A percentile compares a stretch with the other conserved stretches of the same genome.
These are phyloP conservation scores for Psittacula derbiana DNA, from an alignment of 2,797 vertebrate species.

Conservation along the genomic window DNA sequence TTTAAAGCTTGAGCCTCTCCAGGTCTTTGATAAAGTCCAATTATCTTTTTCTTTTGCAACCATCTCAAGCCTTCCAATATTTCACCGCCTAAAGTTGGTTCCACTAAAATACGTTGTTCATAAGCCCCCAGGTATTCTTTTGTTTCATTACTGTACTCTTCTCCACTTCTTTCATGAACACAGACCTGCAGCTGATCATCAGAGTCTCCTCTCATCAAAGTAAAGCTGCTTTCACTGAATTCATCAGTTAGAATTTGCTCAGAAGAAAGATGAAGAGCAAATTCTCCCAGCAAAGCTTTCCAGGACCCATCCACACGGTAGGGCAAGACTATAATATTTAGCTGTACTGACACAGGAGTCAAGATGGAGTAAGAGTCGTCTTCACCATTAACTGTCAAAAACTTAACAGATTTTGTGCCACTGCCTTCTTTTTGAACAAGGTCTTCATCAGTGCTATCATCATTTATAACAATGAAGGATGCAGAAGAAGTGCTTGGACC, in stretches of 20 bases:
- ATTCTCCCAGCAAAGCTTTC: slow-evolving; percentile 88
- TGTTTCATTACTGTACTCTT: slow-evolving; percentile 58
- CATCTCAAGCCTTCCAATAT: slow-evolving; percentile 89
- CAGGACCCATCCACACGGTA: slow-evolving; percentile 73
- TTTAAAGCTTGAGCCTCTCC: slow-evolving; percentile 76
- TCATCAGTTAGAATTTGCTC: slow-evolving; percentile 63
- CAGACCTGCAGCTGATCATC: slow-evolving; percentile 79
- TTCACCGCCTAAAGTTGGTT: slow-evolving; percentile 79
- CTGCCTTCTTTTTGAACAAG: slow-evolving; percentile 6
- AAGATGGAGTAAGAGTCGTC: slow-evolving; percentile 68
- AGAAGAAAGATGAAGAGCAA: slow-evolving; percentile 76
- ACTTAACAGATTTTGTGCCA: slow-evolving; percentile 8
- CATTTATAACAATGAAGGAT: slow-evolving; percentile 41
- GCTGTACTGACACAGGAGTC: slow-evolving; percentile 64
- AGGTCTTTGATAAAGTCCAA: slow-evolving; percentile 85
- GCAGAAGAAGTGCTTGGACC: slow-evolving; percentile 64
- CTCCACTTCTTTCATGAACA: slow-evolving; percentile 69
- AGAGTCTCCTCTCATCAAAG: slow-evolving; percentile 75
- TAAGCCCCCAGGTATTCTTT: slow-evolving; percentile 27
- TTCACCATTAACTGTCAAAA: slow-evolving; percentile 36
- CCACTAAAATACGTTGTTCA: slow-evolving; percentile 69
- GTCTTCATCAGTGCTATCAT: slow-evolving; percentile 55
- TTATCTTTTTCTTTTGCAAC: slow-evolving; percentile 91
- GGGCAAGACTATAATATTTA: slow-evolving; percentile 78
- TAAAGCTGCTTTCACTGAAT: slow-evolving; percentile 74